These are phyloP conservation scores for Pandion haliaetus DNA, from an alignment of 2,113 vertebrate species.

Conservation along the genomic window DNA sequence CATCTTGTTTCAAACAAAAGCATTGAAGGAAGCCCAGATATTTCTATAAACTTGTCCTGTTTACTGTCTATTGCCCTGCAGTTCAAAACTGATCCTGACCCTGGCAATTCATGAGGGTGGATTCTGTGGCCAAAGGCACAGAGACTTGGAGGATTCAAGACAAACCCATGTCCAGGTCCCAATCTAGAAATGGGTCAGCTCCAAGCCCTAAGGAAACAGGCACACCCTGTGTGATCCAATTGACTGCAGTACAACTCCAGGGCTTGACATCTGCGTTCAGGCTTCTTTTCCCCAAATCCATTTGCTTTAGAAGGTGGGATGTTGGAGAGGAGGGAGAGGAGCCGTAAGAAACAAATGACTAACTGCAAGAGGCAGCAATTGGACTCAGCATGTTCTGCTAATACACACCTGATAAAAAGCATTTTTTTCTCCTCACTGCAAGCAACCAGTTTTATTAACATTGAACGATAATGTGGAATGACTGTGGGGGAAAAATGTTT, in stretches of 20 bases:
- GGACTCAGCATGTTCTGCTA: conserved; percentile 67
- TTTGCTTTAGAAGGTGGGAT: conserved; percentile 22
- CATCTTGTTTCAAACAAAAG: background rate
- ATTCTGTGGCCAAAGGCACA: background rate
- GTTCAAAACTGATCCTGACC: background rate
- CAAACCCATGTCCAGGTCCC: background rate
- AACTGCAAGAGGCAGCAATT: conserved; percentile 63
- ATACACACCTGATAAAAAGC: conserved; percentile 65
- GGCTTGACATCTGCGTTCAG: background rate
- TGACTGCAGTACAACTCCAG: background rate
- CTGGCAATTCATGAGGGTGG: background rate
- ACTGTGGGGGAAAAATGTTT: conserved; percentile 52
- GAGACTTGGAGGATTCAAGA: background rate
- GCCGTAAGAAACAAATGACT: conserved; percentile 62
- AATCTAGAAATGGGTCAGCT: background rate
- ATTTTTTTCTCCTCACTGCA: conserved; percentile 46
- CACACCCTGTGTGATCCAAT: background rate
- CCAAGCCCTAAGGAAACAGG: background rate
- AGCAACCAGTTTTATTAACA: conserved; percentile 69
- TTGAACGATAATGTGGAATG: conserved; percentile 61
- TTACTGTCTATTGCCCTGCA: background rate
- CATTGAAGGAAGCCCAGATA: background rate
- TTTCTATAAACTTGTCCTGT: background rate
- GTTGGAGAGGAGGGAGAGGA: background rate
- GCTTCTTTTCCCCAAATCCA: background rate